These are phyloP conservation scores for Schizotus pectinicornis DNA, from an alignment of 2,888 invertebrate species.

Conservation along the genomic window DNA sequence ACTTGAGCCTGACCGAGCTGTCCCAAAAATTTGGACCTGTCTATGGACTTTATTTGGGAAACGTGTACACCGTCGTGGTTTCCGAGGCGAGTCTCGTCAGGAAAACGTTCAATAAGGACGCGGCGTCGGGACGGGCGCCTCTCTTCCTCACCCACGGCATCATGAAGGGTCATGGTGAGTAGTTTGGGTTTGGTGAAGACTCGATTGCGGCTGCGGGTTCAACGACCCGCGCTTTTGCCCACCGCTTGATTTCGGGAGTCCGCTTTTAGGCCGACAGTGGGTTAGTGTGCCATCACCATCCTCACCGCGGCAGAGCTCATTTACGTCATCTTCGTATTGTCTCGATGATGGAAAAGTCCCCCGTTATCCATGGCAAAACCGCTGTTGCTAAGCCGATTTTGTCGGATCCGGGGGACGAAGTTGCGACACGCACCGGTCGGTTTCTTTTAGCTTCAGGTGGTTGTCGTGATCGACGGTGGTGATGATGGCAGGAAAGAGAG, in stretches of 20 bases:
- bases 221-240: slow-evolving; percentile 26
- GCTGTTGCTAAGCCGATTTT: slow-evolving; percentile 5
- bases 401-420: background rate
- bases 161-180: slow-evolving; percentile 85
- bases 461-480: background rate
- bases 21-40: slow-evolving; percentile 74
- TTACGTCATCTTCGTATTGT: slow-evolving; percentile 20
- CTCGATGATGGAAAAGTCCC: background rate
- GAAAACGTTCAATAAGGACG: slow-evolving; percentile 75
- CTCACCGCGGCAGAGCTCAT: background rate
- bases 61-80: slow-evolving; percentile 76
- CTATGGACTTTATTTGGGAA: slow-evolving; percentile 77
- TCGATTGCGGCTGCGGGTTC: slow-evolving; percentile 23
- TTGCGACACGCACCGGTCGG: background rate
- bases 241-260: slow-evolving; percentile 24
- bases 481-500: too few relatives aligned
- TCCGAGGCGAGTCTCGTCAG: slow-evolving; percentile 76
- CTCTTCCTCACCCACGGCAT: slow-evolving; percentile 85
- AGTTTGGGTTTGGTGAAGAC: background rate
- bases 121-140: slow-evolving; percentile 78
- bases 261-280: slow-evolving; percentile 37
- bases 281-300: slow-evolving; percentile 37
- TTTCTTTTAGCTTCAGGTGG: background rate
- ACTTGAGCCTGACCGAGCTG: slow-evolving; percentile 72
- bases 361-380: background rate